phyloP scores from a whole-genome alignment of 2,888 invertebrate species.

The Schizotus pectinicornis region DNA sequence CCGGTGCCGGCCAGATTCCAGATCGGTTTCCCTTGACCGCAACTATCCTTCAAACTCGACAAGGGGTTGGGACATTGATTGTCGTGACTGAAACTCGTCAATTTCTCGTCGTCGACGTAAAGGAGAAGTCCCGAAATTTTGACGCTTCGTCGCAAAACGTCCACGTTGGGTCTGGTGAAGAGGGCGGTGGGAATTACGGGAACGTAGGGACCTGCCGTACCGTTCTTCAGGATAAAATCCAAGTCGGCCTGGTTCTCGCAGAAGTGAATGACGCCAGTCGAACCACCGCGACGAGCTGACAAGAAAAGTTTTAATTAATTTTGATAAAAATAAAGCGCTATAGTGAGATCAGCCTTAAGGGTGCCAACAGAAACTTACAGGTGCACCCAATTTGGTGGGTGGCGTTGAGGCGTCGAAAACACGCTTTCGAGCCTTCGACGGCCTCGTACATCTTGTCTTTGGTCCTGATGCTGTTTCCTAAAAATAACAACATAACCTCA shows the following conservation, averaged over 20 bases:
- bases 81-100: slow-evolving; percentile 66
- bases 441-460: slow-evolving; percentile 81
- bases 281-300: slow-evolving; percentile 75
- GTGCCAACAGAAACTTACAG: slow-evolving; percentile 76
- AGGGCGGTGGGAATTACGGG: slow-evolving; percentile 71
- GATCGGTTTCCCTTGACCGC: slow-evolving; percentile 49
- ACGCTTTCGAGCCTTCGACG: slow-evolving; percentile 75
- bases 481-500: background rate
- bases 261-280: slow-evolving; percentile 84
- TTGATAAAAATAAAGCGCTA: no score
- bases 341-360: no score
- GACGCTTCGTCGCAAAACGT: slow-evolving; percentile 61
- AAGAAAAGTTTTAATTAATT: slow-evolving; percentile 4
- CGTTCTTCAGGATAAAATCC: slow-evolving; percentile 73
- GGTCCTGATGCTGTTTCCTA: slow-evolving; percentile 58
- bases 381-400: slow-evolving; percentile 96
- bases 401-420: slow-evolving; percentile 90
- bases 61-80: slow-evolving; percentile 83
- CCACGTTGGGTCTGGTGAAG: slow-evolving; percentile 63
- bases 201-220: slow-evolving; percentile 82
- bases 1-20: slow-evolving; percentile 87
- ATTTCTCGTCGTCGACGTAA: slow-evolving; percentile 58
- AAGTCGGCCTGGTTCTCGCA: slow-evolving; percentile 71
- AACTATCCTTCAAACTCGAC: slow-evolving; percentile 61
- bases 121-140: slow-evolving; percentile 73